Base-by-base conservation (phyloP, 2,888 invertebrate species). In the Nomada hirtipes region DNA sequence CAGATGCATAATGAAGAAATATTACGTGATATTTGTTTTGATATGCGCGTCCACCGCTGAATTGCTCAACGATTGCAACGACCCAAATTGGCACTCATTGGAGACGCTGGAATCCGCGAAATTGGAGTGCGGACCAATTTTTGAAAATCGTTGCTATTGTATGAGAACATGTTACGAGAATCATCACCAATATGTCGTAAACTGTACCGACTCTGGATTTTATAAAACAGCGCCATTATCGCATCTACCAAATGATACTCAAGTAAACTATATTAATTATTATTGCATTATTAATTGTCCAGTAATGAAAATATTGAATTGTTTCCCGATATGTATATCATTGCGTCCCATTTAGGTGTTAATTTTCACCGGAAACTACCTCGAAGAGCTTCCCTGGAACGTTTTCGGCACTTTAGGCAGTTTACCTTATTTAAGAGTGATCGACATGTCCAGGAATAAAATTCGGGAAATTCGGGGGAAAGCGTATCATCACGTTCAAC, bases 381-480 rank as follows among this genome's bases (percentile, higher is more conserved):
- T 97, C 26, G 93, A 95, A 7, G 95, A 95, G 71, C 92, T 97
- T 61, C 96, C 96, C 2, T 95, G 95, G 94, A 97, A 97, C 91
- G 94, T 97, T 0, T 97, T 97, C 90, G 97, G 97, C 0, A 95
- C 95, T 52, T 94, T 95, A 44, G 95, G 95, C 78, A 94, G 95
- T 67, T 95, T 96, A 78, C 95, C 94, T 36, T 94, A 95, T 61
- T 92, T 97, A 64, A 95, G 95, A 82, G 95, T 96, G 4, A 96
- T 97, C 60, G 97, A 97, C 89, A 96, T 97, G 96, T 96, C 96
- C 82, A 96, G 95, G 90, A 97, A 97, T 92, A 95, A 95, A 20
- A 97, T 97, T 59, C 93, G 95, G 61, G 96, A 96, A 85, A 97
- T 97, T 64, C 95, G 95, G 79, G 97, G 97, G 2, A 97, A 97